These are phyloP conservation scores for Aphidius colemani DNA, from an alignment of 2,888 invertebrate genomes.

Conservation along the genomic window DNA sequence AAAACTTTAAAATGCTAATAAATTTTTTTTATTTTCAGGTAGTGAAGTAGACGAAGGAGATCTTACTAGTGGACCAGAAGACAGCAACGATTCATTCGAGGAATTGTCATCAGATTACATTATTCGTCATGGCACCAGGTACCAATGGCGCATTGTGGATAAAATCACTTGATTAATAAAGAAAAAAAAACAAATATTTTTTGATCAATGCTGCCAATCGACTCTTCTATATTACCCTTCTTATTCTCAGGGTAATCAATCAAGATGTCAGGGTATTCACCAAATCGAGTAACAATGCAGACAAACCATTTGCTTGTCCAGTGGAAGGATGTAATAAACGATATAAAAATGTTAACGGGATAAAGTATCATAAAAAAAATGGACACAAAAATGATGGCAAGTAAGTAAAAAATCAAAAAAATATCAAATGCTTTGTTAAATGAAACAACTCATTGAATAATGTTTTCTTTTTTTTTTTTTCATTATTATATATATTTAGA, in stretches of 20 bases:
- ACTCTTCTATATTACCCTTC: background rate
- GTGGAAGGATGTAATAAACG: constrained; percentile 86
- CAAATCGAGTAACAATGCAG: constrained; percentile 51
- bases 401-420: constrained; percentile 62
- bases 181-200: constrained; percentile 22
- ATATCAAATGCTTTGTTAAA: background rate
- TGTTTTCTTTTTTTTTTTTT: background rate
- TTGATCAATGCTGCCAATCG: constrained; percentile 15
- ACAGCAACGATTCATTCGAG: constrained; percentile 81
- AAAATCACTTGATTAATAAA: constrained; percentile 17
- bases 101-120: constrained; percentile 82
- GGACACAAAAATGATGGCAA: constrained; percentile 84
- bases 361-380: constrained; percentile 86
- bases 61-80: constrained; percentile 74
- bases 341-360: constrained; percentile 87
- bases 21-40: constrained; percentile 58
- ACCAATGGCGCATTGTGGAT: constrained; percentile 30
- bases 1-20: background rate
- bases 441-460: background rate
- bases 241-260: constrained; percentile 41
- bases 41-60: constrained; percentile 75
- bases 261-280: constrained; percentile 31
- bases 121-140: constrained; percentile 74
- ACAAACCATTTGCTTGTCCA: constrained; percentile 84
- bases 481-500: too few relatives aligned